Conservation (phyloP, 2,797 vertebrate genomes). For the Triplophysa bombifrons region DNA sequence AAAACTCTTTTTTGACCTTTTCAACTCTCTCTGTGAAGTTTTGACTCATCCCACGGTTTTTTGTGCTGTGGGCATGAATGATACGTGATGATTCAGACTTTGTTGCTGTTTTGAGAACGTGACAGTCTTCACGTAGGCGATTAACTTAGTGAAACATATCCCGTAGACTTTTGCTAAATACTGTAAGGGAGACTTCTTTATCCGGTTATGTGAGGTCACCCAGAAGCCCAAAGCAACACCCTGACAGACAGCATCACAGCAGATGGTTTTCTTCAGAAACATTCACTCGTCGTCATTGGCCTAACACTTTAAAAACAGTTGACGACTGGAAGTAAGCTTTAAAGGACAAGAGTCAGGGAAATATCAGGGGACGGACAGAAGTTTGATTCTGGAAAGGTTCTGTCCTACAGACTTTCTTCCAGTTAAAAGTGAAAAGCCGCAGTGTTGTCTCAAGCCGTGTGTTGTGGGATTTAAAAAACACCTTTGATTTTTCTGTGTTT, state of each 20-base stretch:
- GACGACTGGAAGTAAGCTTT: not conserved
- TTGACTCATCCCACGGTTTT: too few relatives aligned
- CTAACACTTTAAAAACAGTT: not conserved
- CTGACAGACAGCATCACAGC: too few relatives aligned
- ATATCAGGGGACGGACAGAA: not conserved
- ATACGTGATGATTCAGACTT: too few relatives aligned
- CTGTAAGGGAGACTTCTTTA: too few relatives aligned
- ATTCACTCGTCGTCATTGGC: not conserved
- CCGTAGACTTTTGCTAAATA: too few relatives aligned
- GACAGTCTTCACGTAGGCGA: too few relatives aligned
- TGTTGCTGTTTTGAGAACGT: too few relatives aligned
- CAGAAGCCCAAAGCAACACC: too few relatives aligned
- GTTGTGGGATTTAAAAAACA: not conserved
- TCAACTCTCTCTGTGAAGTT: not conserved
- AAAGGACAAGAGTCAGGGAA: not conserved
- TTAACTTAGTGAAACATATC: too few relatives aligned
- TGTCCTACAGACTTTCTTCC: slow-evolving; percentile 1
- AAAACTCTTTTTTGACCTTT: not conserved
- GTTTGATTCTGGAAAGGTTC: not conserved
- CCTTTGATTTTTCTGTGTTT: slow-evolving; percentile 5
- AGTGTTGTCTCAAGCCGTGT: not conserved
- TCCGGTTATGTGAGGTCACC: too few relatives aligned
- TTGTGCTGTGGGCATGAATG: too few relatives aligned
- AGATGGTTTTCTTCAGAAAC: too few relatives aligned
- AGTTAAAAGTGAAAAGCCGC: not conserved